phyloP scores from a whole-genome alignment of 2,113 vertebrate species.

The Muntiacus reevesi region DNA sequence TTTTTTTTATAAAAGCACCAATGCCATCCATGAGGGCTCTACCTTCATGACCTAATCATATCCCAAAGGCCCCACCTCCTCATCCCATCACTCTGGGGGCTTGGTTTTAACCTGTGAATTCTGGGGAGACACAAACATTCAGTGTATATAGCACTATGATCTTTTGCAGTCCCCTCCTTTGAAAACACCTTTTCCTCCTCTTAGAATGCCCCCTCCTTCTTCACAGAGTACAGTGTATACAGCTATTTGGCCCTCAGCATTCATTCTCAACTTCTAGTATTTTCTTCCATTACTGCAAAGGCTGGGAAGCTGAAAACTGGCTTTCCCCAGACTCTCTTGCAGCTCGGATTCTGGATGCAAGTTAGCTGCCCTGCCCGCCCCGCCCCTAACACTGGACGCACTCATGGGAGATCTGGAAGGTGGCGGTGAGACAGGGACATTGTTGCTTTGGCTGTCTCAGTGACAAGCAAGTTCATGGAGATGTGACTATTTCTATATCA shows the following conservation, averaged over 20 bases:
- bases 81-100: background rate
- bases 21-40: background rate
- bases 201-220: background rate
- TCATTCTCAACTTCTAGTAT: background rate
- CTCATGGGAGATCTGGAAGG: background rate
- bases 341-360: background rate
- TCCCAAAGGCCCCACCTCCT: background rate
- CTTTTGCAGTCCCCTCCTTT: background rate
- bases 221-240: background rate
- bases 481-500: background rate
- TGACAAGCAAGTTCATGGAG: background rate
- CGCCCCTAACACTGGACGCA: fast-evolving
- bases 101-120: background rate
- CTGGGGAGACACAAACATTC: background rate
- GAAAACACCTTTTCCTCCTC: background rate
- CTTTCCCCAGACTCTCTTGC: background rate
- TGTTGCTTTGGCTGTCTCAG: background rate
- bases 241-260: background rate
- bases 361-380: fast-evolving
- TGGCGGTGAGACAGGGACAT: background rate
- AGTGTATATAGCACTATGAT: background rate
- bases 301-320: background rate
- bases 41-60: background rate
- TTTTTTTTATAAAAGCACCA: background rate
- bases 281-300: background rate